Evolutionary conservation across 92 coral and sea anemone species (phyloP).

Genomic region (Siderastrea radians): DNA sequence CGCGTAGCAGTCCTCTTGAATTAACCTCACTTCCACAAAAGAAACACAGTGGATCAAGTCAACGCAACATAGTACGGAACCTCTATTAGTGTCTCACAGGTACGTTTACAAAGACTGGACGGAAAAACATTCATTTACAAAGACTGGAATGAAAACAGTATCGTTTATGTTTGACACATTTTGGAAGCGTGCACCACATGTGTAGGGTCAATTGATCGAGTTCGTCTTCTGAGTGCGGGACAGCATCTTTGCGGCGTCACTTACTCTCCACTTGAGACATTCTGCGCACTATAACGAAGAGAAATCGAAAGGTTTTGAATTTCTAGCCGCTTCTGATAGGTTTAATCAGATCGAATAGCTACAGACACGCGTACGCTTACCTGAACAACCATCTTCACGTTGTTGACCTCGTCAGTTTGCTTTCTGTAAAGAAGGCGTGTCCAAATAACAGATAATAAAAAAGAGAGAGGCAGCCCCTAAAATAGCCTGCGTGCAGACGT

Average conservation of each 20-base stretch:
- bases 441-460: too few relatives aligned
- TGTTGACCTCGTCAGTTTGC: too few relatives aligned
- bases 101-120: too few relatives aligned
- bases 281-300: slow-evolving; percentile 30
- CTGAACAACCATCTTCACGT: not conserved
- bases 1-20: slow-evolving; percentile 15
- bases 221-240: slow-evolving; percentile 3
- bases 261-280: slow-evolving; percentile 44
- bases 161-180: not conserved
- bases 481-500: too few relatives aligned
- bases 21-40: not conserved
- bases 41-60: not conserved
- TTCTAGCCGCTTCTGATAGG: not conserved
- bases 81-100: slow-evolving; percentile 4
- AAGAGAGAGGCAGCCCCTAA: too few relatives aligned
- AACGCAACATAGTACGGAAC: not conserved
- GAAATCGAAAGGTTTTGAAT: not conserved
- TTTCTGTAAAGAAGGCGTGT: not conserved
- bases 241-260: slow-evolving; percentile 21
- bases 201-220: not conserved
- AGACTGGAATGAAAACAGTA: not conserved
- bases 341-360: not conserved
- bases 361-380: not conserved
- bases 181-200: slow-evolving; percentile 1
- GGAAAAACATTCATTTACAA: slow-evolving; percentile 23